Base-by-base conservation (phyloP, 2,888 invertebrate genomes). In the Brachypterus glaber region DNA sequence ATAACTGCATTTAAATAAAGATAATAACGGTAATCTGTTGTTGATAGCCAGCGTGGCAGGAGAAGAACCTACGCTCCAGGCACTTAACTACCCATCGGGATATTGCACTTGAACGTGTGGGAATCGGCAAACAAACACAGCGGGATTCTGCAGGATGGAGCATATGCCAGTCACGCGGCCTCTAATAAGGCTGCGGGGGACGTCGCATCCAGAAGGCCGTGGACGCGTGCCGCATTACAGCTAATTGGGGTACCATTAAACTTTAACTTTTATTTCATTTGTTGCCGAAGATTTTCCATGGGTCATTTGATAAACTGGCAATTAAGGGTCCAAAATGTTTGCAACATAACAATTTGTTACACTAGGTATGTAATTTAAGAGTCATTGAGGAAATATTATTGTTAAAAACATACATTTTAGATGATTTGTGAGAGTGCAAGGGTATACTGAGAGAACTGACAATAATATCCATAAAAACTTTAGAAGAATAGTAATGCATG, bases 71-170 rank as follows among this genome's bases (percentile, higher is more conserved):
- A 32, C 38, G 39, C 40, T 48, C 36, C 33, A 41, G 45, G 40
- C 50, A 50, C 47, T 51, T 42, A 47, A 41, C 45, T 41, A 45
- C 50, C 44, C 51, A 47, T 45, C 46, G 48, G 49, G 49, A 52
- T 48, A 39, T 51, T 48, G 55, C 54, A 58, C 58, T 59, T 51
- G 51, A 57, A 52, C 55, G 58, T 59, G 57, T 59, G 58, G 58
- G 58, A 59, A 59, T 56, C 53, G 55, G 50, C 53, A 57, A 57
- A 57, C 57, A 55, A 48, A 50, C 53, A 43, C 55, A 48, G 53
- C 53, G 50, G 56, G 56, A 46, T 18, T 40, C 40, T 44, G 33
- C 29, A 48, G 46, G 33, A 47, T 44, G 47, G 41, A 48, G 45
- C 55, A 53, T 53, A 53, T 52, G 54, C 50, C 40, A 21, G 51